Evolutionary conservation across 2,113 vertebrate genomes (phyloP).

Genomic region (Laterallus jamaicensis): DNA sequence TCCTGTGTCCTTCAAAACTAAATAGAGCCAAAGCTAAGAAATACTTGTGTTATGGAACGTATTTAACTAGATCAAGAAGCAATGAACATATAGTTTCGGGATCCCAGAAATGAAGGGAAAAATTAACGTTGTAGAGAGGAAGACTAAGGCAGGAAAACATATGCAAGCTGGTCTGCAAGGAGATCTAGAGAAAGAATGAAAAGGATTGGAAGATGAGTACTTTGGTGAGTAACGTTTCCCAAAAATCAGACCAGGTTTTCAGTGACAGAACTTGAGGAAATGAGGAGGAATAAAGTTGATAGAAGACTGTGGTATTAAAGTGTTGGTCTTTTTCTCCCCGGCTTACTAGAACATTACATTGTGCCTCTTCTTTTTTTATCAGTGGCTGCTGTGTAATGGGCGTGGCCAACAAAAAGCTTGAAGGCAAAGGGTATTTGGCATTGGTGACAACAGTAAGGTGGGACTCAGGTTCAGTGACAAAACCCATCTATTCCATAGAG

Average conservation of each 20-base stretch:
- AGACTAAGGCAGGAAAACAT: neutral
- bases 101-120: neutral
- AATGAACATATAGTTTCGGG: neutral
- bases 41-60: neutral
- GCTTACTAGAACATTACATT: neutral
- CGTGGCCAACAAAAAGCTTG: neutral
- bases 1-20: neutral
- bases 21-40: neutral
- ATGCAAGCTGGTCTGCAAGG: neutral
- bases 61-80: neutral
- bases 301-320: fast-evolving
- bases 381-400: too few relatives aligned
- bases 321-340: neutral
- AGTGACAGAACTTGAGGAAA: neutral
- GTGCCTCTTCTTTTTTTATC: neutral
- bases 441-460: neutral
- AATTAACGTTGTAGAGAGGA: neutral
- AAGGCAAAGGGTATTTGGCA: neutral
- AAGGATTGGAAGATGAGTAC: neutral
- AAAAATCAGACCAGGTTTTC: neutral
- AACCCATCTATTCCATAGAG: neutral
- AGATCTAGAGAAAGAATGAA: neutral
- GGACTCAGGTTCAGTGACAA: neutral
- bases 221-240: neutral
- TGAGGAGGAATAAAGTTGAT: neutral